Evolutionary conservation across 2,113 vertebrate species (phyloP).

Genomic region (Tragelaphus scriptus): DNA sequence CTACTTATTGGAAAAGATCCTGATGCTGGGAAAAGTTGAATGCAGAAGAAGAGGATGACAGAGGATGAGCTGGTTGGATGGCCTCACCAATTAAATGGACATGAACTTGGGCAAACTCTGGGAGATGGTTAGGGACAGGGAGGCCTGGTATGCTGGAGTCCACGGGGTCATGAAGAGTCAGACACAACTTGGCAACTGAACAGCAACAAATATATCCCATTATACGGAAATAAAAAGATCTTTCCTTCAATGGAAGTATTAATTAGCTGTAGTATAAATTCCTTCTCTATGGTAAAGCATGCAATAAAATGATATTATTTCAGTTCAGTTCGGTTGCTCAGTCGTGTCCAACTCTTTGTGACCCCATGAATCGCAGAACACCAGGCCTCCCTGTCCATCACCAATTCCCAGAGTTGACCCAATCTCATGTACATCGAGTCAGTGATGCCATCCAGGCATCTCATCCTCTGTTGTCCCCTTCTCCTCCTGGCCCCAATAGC

Average conservation of each 20-base stretch:
- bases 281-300: neutral
- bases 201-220: neutral
- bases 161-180: neutral
- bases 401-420: too few relatives aligned
- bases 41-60: neutral
- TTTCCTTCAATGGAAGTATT: neutral
- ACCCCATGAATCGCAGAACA: too few relatives aligned
- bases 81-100: neutral
- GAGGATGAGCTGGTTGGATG: neutral
- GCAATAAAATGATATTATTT: neutral
- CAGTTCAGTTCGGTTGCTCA: too few relatives aligned
- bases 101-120: neutral
- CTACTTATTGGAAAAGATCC: neutral
- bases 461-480: too few relatives aligned
- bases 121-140: neutral
- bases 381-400: too few relatives aligned
- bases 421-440: too few relatives aligned
- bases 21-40: neutral
- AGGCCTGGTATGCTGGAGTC: neutral
- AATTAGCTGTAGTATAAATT: neutral
- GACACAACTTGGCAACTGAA: neutral
- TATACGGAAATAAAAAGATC: neutral
- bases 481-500: too few relatives aligned
- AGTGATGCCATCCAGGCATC: too few relatives aligned
- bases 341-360: fast-evolving